A percentile compares a stretch with the other conserved stretches of the same genome.
Evolutionary conservation across 1,140 invertebrate genomes (phyloP).

Genomic region (Diprion similis): DNA sequence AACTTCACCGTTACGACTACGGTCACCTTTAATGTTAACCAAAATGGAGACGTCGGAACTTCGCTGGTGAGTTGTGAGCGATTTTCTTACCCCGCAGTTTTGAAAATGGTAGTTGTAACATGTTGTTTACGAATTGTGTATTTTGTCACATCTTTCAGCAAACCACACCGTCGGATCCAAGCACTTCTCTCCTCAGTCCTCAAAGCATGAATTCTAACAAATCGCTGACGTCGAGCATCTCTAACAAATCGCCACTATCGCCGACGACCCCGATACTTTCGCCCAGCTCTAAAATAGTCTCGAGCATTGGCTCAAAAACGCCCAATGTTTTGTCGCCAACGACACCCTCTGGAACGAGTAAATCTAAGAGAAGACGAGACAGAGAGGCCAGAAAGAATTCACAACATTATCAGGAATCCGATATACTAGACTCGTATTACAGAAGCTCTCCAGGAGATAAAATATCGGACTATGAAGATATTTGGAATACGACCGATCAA

Average conservation of each 20-base stretch:
- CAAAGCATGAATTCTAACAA: conserved; percentile 53
- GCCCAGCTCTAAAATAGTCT: conserved; percentile 47
- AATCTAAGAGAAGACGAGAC: conserved; percentile 52
- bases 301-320: conserved; percentile 37
- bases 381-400: conserved; percentile 61
- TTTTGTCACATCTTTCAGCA: conserved; percentile 31
- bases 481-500: conserved; percentile 75
- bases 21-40: conserved; percentile 80
- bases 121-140: not conserved
- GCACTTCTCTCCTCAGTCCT: conserved; percentile 49
- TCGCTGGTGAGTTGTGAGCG: conserved; percentile 42
- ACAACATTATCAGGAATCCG: conserved; percentile 77
- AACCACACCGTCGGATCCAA: conserved; percentile 53
- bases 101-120: not conserved
- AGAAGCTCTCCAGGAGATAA: conserved; percentile 88
- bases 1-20: conserved; percentile 85
- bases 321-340: conserved; percentile 52
- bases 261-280: conserved; percentile 46
- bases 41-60: conserved; percentile 36
- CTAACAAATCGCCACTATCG: conserved; percentile 45
- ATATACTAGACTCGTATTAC: conserved; percentile 88
- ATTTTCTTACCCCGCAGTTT: not conserved
- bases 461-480: conserved; percentile 94
- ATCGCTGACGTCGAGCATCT: conserved; percentile 50
- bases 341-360: conserved; percentile 55